These are phyloP conservation scores for Cheilosia pagana DNA, from an alignment of 2,888 invertebrate genomes.

Conservation along the genomic window DNA sequence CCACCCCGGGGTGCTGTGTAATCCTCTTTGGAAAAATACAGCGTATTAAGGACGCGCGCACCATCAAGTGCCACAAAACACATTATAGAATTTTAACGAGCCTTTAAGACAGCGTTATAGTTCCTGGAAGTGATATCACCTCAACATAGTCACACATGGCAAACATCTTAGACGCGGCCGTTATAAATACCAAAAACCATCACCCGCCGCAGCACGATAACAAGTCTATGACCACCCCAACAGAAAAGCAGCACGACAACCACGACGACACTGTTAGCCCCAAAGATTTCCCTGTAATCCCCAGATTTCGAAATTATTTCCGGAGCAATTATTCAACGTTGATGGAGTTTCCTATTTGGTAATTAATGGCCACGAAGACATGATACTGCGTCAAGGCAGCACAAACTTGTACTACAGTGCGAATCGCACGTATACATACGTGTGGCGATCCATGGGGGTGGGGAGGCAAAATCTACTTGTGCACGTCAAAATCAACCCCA, in stretches of 20 bases:
- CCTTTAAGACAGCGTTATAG: slow-evolving; percentile 32
- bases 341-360: slow-evolving; percentile 58
- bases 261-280: neutral
- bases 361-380: slow-evolving; percentile 62
- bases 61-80: slow-evolving; percentile 38
- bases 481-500: slow-evolving; percentile 16
- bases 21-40: slow-evolving; percentile 15
- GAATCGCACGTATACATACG: neutral
- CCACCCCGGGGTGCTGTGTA: neutral
- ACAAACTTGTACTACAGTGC: slow-evolving; percentile 18
- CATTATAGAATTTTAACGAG: slow-evolving; percentile 70
- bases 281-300: slow-evolving; percentile 49
- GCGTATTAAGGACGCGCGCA: neutral
- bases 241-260: neutral
- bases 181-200: slow-evolving; percentile 36
- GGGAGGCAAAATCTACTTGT: neutral
- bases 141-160: slow-evolving; percentile 18
- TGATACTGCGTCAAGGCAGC: slow-evolving; percentile 39
- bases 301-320: slow-evolving; percentile 71
- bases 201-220: slow-evolving; percentile 36
- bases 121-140: slow-evolving; percentile 16
- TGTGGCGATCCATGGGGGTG: neutral
- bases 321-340: slow-evolving; percentile 68
- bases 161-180: slow-evolving; percentile 35
- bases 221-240: slow-evolving; percentile 7